Evolutionary conservation across 2,113 vertebrate genomes (phyloP).

Genomic region (Ploceus nigricollis): DNA sequence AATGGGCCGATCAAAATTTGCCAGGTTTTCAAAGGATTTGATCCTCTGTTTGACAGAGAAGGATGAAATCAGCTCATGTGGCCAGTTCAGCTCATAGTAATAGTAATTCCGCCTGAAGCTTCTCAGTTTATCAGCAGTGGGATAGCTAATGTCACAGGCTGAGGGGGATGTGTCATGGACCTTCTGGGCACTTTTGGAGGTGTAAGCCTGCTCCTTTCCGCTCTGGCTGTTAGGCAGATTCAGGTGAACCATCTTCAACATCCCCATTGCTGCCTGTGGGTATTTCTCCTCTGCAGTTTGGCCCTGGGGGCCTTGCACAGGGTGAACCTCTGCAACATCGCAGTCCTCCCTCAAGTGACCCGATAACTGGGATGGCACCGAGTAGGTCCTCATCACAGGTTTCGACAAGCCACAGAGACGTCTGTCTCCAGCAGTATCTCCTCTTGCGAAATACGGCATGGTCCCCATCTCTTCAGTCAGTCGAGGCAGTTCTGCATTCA

Average conservation of each 20-base stretch:
- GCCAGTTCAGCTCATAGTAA: conserved; percentile 75
- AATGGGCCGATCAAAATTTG: conserved; percentile 80
- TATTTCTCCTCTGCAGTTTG: background rate
- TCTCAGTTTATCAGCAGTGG: conserved; percentile 43
- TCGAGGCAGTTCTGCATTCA: background rate
- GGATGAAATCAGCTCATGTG: conserved; percentile 77
- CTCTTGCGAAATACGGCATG: background rate
- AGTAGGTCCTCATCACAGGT: conserved; percentile 75
- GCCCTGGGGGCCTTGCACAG: background rate
- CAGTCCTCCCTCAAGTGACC: conserved; percentile 64
- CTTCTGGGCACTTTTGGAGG: background rate
- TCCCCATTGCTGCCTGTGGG: background rate
- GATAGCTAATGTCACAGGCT: background rate
- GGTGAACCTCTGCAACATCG: background rate
- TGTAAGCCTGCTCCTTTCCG: background rate
- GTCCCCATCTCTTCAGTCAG: background rate
- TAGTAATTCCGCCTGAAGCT: conserved; percentile 75
- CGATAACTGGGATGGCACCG: conserved; percentile 71
- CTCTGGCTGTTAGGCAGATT: conserved; percentile 34
- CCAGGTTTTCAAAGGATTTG: conserved; percentile 94
- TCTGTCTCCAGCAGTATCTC: background rate
- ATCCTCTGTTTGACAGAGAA: conserved; percentile 94
- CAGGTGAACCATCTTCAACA: background rate
- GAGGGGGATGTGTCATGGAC: background rate
- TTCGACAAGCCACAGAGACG: conserved; percentile 36